Evolutionary conservation across 2,113 vertebrate genomes (phyloP).

Genomic region (Myodes glareolus): DNA sequence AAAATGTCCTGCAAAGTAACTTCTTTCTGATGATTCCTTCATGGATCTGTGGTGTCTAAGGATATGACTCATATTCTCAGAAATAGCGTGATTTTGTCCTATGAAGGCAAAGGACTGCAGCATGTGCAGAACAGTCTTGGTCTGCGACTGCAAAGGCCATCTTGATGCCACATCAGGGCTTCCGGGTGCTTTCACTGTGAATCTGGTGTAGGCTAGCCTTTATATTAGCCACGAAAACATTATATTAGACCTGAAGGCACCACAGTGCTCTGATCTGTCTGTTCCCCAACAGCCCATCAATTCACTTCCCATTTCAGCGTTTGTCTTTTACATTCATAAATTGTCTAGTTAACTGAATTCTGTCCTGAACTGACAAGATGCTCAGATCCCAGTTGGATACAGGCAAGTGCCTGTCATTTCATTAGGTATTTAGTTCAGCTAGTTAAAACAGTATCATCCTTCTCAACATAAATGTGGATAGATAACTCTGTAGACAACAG

Average conservation of each 20-base stretch:
- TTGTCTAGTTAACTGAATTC: background rate
- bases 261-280: background rate
- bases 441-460: background rate
- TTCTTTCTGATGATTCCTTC: constrained; percentile 13
- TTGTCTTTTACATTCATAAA: background rate
- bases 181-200: background rate
- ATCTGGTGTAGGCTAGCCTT: background rate
- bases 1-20: background rate
- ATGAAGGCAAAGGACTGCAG: background rate
- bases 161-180: background rate
- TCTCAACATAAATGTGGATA: background rate
- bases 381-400: background rate
- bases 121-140: background rate
- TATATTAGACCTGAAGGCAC: background rate
- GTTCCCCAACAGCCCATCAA: background rate
- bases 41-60: background rate
- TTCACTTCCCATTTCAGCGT: background rate
- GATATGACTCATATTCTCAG: background rate
- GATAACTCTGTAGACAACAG: background rate
- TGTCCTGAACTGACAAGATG: background rate
- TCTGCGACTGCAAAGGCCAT: background rate
- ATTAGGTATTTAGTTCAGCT: background rate
- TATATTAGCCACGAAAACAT: background rate
- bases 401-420: background rate
- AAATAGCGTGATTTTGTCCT: background rate